These are phyloP conservation scores for Merluccius polli DNA, from an alignment of 2,797 vertebrate genomes.

Conservation along the genomic window DNA sequence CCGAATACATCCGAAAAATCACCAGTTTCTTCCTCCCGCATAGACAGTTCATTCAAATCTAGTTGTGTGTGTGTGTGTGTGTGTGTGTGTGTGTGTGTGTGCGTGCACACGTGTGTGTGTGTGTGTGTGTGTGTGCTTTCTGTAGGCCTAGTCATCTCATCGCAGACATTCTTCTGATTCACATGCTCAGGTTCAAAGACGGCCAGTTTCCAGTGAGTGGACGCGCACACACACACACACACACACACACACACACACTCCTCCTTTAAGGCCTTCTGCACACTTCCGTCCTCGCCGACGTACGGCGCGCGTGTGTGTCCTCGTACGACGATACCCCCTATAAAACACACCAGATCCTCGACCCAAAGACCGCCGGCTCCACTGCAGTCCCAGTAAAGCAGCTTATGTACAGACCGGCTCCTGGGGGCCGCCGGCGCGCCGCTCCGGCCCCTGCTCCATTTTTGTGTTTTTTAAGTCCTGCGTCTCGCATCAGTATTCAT, in stretches of 20 bases:
- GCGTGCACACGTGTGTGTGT: too few species aligned
- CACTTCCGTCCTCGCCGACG: not conserved
- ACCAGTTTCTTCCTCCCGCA: not conserved
- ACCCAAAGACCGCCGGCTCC: slow-evolving; percentile 17
- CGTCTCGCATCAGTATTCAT: slow-evolving; percentile 35
- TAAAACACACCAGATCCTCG: slow-evolving; percentile 12
- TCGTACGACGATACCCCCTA: not conserved
- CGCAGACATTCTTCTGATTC: slow-evolving; percentile 34
- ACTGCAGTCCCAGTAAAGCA: slow-evolving; percentile 51
- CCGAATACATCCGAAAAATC: not conserved
- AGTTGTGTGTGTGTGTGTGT: not conserved
- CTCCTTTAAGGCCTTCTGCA: slow-evolving; percentile 36
- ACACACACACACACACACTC: not conserved
- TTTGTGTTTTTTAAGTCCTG: slow-evolving; percentile 45
- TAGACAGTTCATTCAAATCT: not conserved
- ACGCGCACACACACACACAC: slow-evolving; percentile 4
- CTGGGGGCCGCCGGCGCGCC: not conserved
- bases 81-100: not conserved
- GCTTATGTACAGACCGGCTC: slow-evolving; percentile 62
- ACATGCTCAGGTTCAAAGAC: slow-evolving; percentile 50
- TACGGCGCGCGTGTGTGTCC: not conserved
- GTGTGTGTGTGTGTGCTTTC: not conserved
- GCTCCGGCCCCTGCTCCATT: slow-evolving; percentile 36
- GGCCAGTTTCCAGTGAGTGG: slow-evolving; percentile 20
- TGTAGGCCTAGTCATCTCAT: slow-evolving; percentile 24